These are phyloP conservation scores for Spea multiplicata DNA, from an alignment of 2,113 vertebrate genomes.

Conservation along the genomic window DNA sequence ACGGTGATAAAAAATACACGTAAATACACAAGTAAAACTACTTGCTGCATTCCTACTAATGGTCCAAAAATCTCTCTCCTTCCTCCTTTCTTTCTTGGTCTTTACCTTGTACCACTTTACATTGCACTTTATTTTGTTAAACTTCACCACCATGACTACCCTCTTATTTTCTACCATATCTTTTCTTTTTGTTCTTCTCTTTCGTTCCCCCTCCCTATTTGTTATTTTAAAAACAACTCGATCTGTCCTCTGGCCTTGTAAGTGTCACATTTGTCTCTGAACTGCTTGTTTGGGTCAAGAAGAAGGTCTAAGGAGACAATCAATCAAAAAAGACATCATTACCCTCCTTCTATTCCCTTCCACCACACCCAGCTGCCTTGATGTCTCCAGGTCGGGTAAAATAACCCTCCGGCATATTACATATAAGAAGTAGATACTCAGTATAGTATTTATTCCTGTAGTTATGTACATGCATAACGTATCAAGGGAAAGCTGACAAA, in stretches of 20 bases:
- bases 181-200: background rate
- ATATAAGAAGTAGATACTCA: too few relatives aligned
- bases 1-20: too few relatives aligned
- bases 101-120: background rate
- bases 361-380: background rate
- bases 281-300: slow-evolving; percentile 41
- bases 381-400: too few relatives aligned
- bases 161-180: background rate
- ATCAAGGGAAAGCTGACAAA: too few relatives aligned
- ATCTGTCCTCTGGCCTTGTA: slow-evolving; percentile 31
- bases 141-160: background rate
- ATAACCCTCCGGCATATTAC: too few relatives aligned
- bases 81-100: background rate
- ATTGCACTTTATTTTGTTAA: background rate
- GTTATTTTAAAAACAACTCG: slow-evolving; percentile 15
- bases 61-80: too few relatives aligned
- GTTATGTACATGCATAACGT: too few relatives aligned
- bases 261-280: slow-evolving; percentile 40
- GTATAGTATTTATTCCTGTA: too few relatives aligned
- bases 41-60: too few relatives aligned
- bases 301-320: slow-evolving; percentile 28
- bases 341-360: background rate
- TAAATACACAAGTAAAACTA: too few relatives aligned
- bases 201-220: background rate
- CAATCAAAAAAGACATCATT: slow-evolving; percentile 16